These are phyloP conservation scores for Platalea minor DNA, from an alignment of 2,797 vertebrate genomes.

Conservation along the genomic window DNA sequence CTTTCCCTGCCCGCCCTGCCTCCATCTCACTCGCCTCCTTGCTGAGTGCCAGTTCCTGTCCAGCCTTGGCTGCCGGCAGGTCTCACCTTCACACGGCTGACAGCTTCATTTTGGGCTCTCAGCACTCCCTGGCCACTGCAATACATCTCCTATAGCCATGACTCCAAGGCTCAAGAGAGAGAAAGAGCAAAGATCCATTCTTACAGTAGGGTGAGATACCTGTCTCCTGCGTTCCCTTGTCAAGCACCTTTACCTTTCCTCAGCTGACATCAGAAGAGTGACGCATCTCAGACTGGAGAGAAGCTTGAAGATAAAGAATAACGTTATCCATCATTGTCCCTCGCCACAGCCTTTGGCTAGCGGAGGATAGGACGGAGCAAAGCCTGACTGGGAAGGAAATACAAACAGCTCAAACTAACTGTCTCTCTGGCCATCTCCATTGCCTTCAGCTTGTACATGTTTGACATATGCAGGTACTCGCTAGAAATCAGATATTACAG, in stretches of 20 bases:
- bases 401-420: not conserved
- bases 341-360: not conserved
- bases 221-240: not conserved
- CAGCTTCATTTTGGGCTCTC: not conserved
- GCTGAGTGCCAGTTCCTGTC: not conserved
- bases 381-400: not conserved
- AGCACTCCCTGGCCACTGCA: not conserved
- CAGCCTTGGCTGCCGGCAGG: not conserved
- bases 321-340: not conserved
- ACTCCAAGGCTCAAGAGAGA: not conserved
- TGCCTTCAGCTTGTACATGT: not conserved
- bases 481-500: not conserved
- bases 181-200: not conserved
- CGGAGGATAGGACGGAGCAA: not conserved
- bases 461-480: accelerated
- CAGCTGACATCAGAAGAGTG: not conserved
- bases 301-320: not conserved
- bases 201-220: not conserved
- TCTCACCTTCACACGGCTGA: not conserved
- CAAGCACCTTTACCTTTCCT: not conserved
- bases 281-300: not conserved
- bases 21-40: not conserved
- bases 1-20: not conserved
- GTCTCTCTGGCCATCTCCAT: not conserved
- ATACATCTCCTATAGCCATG: not conserved